phyloP scores from a whole-genome alignment of 2,888 invertebrate species.

The Clivina fossor region DNA sequence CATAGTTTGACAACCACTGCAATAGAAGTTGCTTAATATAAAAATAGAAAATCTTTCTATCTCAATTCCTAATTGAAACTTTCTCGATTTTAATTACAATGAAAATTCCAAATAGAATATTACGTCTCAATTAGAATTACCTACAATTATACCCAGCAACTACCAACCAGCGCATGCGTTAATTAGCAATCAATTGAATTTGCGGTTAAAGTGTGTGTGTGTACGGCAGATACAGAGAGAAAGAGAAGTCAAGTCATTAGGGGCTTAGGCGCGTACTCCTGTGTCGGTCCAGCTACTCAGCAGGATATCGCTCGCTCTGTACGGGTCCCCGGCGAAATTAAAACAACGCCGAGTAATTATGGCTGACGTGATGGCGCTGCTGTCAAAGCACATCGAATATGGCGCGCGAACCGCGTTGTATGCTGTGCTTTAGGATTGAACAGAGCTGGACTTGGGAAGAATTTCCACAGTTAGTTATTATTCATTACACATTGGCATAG shows the following conservation, averaged over 20 bases:
- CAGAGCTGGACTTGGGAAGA: neutral
- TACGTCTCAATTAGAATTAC: too few relatives aligned
- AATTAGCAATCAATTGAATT: neutral
- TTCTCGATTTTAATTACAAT: too few relatives aligned
- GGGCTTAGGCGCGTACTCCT: neutral
- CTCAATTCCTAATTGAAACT: too few relatives aligned
- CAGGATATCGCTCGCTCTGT: neutral
- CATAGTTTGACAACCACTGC: too few relatives aligned
- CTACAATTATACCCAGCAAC: too few relatives aligned
- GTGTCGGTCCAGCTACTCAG: neutral
- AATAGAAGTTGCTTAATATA: too few relatives aligned
- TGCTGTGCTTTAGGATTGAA: too few relatives aligned
- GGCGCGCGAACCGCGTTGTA: too few relatives aligned
- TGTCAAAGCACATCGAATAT: slow-evolving; percentile 13
- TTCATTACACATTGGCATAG: too few relatives aligned
- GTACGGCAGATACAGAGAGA: neutral
- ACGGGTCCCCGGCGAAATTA: slow-evolving; percentile 10
- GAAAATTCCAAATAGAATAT: too few relatives aligned
- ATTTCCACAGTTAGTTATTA: neutral
- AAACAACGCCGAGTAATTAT: slow-evolving; percentile 18
- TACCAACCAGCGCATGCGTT: neutral
- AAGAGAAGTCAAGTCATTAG: neutral
- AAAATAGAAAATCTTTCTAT: too few relatives aligned
- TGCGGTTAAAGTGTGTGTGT: neutral
- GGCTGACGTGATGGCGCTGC: too few relatives aligned